Evolutionary conservation across 2,888 invertebrate species (phyloP).

Genomic region (Parnassius mnemosyne): DNA sequence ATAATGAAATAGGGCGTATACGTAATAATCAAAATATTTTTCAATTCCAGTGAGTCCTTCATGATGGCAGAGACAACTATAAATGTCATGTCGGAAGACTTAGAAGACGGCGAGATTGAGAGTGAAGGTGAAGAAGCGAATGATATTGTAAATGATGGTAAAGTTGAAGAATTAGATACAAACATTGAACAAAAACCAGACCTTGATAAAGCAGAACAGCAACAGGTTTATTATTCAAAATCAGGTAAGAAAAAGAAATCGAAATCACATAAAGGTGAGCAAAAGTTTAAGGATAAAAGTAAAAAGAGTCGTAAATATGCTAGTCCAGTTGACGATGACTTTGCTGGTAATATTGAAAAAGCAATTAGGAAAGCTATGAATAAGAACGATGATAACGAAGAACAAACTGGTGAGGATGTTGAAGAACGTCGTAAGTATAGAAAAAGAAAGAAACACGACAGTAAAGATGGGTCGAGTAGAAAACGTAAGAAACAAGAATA

Average conservation of each 20-base stretch:
- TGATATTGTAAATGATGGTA: slow-evolving; percentile 47
- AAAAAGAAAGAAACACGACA: slow-evolving; percentile 80
- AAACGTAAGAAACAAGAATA: slow-evolving; percentile 80
- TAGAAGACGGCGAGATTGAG: slow-evolving; percentile 94
- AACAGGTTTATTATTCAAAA: slow-evolving; percentile 61
- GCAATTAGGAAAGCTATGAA: slow-evolving; percentile 88
- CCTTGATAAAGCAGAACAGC: slow-evolving; percentile 45
- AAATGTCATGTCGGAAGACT: slow-evolving; percentile 75
- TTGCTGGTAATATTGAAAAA: slow-evolving; percentile 89
- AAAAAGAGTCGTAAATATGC: slow-evolving; percentile 72
- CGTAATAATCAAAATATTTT: slow-evolving; percentile 28
- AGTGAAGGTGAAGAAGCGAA: slow-evolving; percentile 71
- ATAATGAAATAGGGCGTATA: no score
- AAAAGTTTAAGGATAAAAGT: slow-evolving; percentile 74
- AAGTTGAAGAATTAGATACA: slow-evolving; percentile 41
- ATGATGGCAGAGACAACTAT: slow-evolving; percentile 58
- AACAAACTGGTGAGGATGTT: slow-evolving; percentile 64
- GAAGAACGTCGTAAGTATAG: slow-evolving; percentile 77
- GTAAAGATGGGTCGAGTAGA: slow-evolving; percentile 79
- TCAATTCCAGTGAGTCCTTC: slow-evolving; percentile 62
- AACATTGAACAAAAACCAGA: slow-evolving; percentile 33
- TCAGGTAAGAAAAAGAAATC: slow-evolving; percentile 78
- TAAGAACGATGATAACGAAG: slow-evolving; percentile 80
- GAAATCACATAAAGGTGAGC: slow-evolving; percentile 70
- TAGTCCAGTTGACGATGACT: slow-evolving; percentile 83